These are phyloP conservation scores for Sebastes minor DNA, from an alignment of 2,797 vertebrate genomes.

Conservation along the genomic window DNA sequence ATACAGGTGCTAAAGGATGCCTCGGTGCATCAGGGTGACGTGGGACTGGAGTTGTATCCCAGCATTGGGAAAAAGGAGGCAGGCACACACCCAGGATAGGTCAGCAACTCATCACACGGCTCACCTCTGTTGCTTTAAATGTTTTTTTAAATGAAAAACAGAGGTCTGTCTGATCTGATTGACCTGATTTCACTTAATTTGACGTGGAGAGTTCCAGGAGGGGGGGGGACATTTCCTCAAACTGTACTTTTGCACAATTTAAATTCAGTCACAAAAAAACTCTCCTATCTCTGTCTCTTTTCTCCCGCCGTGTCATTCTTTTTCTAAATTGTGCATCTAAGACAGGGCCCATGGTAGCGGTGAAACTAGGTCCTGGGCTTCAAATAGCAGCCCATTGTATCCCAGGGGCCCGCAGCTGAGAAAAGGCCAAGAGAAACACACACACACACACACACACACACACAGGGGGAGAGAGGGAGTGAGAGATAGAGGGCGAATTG, in stretches of 20 bases:
- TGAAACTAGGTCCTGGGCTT: conserved; percentile 76
- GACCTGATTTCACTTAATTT: conserved; percentile 20
- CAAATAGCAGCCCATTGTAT: conserved; percentile 75
- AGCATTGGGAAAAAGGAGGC: neutral
- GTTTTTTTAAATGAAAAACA: neutral
- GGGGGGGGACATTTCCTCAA: neutral
- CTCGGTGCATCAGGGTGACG: neutral
- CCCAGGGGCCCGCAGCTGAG: conserved; percentile 66
- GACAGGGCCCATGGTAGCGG: conserved; percentile 59
- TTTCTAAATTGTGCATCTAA: conserved; percentile 77
- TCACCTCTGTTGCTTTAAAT: neutral
- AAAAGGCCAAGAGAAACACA: conserved; percentile 69
- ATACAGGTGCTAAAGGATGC: no score
- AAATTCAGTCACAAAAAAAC: conserved; percentile 26
- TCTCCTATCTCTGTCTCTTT: neutral
- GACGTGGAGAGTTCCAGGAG: neutral
- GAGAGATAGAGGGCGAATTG: conserved; percentile 40
- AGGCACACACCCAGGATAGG: neutral
- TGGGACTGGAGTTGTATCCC: neutral
- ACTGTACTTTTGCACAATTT: conserved; percentile 24
- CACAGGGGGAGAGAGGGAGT: conserved; percentile 20
- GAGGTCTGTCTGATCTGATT: neutral
- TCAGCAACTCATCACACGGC: neutral
- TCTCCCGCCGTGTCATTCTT: conserved; percentile 41
- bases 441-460: conserved; percentile 1